Evolutionary conservation across 2,888 invertebrate species (phyloP).

Genomic region (Elmis aenea): DNA sequence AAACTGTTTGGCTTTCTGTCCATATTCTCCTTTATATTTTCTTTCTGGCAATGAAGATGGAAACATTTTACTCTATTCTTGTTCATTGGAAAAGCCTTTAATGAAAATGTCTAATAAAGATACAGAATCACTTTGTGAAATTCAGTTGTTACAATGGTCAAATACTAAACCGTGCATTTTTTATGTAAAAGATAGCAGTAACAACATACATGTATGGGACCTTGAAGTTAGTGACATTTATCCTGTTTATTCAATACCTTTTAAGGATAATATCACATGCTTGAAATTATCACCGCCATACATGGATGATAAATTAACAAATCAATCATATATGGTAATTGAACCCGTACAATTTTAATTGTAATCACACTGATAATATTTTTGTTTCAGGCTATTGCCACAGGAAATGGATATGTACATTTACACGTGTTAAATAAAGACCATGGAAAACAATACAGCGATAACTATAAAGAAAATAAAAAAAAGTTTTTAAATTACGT

Average conservation of each 20-base stretch:
- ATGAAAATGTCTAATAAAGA: slow-evolving; percentile 38
- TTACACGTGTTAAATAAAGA: slow-evolving; percentile 48
- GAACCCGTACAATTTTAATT: no score
- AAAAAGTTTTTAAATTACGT: slow-evolving; percentile 49
- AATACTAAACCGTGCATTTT: slow-evolving; percentile 50
- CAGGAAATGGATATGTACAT: slow-evolving; percentile 44
- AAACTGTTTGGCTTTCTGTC: slow-evolving; percentile 49
- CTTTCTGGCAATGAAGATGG: slow-evolving; percentile 51
- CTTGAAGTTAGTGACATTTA: slow-evolving; percentile 49
- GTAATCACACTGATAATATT: no score
- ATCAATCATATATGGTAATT: slow-evolving; percentile 48
- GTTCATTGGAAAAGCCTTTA: slow-evolving; percentile 45
- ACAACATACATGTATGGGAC: slow-evolving; percentile 52
- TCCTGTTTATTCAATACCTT: slow-evolving; percentile 47
- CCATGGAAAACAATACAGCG: slow-evolving; percentile 40
- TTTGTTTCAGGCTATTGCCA: slow-evolving; percentile 48
- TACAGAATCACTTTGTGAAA: slow-evolving; percentile 31
- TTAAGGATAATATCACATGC: slow-evolving; percentile 42
- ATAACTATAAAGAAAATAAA: slow-evolving; percentile 43
- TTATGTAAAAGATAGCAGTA: slow-evolving; percentile 47
- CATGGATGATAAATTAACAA: slow-evolving; percentile 1
- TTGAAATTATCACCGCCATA: slow-evolving; percentile 46
- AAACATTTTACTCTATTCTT: slow-evolving; percentile 48
- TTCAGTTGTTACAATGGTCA: slow-evolving; percentile 52
- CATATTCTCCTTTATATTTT: slow-evolving; percentile 48